Base-by-base conservation (phyloP, 2,888 invertebrate genomes). In the Eupithecia insigniata region DNA sequence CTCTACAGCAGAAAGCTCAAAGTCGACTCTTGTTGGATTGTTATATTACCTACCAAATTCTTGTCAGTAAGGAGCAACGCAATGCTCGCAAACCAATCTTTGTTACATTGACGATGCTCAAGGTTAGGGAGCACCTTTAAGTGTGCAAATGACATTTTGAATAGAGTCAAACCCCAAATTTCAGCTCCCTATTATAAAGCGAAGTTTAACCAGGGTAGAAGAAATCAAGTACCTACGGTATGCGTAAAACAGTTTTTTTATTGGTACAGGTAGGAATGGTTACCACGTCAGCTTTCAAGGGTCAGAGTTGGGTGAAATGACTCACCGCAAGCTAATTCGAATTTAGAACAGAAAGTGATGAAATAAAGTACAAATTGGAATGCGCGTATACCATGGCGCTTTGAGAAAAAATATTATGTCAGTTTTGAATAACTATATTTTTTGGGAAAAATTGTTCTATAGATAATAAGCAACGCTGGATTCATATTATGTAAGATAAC, bases 111-210 rank as follows among this genome's bases (percentile, higher is more conserved):
- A 12, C 3, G 64, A 46, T 65, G 62, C 62, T 65, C 60, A 46
- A 18, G 34, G 36, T 34, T 51, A 72, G 72, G 71, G 67, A 70
- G 70, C 71, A 73, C 73, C 67, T 74, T 74, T 75, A 58, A 76
- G 76, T 74, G 76, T 77, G 76, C 74, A 74, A 76, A 76, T 79
- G 76, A 76, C 79, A 75, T 75, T 75, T 70, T 70, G 75, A 77
- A 79, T 79, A 69, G 75, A 75, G 74, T 74, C 71, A 70, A 70
- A 70, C 76, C 79, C 76, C 66, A 69, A 73, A 76, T 76, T 79
- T 74, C 72, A 77, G 76, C 69, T 75, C 78, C 74, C 75, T 76
- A 74, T 72, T 76, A 73, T 75, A 70, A 75, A 73, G 76, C 73
- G 71, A 73, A 75, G 77, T 70, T 76, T 73, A 76, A 70, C 70